These are phyloP conservation scores for Gymnothorax reevesii DNA, from an alignment of 2,797 vertebrate species.

Conservation along the genomic window DNA sequence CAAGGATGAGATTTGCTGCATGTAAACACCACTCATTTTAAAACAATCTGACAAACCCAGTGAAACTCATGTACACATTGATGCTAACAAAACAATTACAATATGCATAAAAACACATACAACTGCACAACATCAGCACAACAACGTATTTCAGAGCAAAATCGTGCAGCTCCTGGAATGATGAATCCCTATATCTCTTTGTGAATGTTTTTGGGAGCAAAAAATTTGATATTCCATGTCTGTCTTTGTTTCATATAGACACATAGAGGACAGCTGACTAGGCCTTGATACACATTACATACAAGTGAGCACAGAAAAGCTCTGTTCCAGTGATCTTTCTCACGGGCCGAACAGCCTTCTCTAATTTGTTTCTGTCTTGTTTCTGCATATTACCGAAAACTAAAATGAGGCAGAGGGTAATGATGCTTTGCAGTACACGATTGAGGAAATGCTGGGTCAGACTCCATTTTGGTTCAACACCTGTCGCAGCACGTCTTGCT, in stretches of 20 bases:
- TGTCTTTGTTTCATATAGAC: background rate
- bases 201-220: background rate
- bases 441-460: background rate
- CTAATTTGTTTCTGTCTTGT: background rate
- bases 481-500: background rate
- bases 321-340: background rate
- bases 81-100: background rate
- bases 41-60: too few relatives aligned
- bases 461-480: background rate
- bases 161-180: background rate
- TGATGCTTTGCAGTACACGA: background rate
- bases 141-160: background rate
- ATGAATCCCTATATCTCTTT: background rate
- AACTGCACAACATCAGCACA: background rate
- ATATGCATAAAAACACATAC: background rate
- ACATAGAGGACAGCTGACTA: background rate
- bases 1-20: too few relatives aligned
- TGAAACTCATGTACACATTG: too few relatives aligned
- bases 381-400: background rate
- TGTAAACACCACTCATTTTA: too few relatives aligned
- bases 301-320: background rate
- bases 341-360: background rate
- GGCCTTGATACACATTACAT: background rate
- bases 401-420: background rate
- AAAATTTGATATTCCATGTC: background rate